Percentiles rank a stretch among this genome's conserved stretches.
phyloP scores from a whole-genome alignment of 1,140 invertebrate species.

The Rhyzopertha dominica region DNA sequence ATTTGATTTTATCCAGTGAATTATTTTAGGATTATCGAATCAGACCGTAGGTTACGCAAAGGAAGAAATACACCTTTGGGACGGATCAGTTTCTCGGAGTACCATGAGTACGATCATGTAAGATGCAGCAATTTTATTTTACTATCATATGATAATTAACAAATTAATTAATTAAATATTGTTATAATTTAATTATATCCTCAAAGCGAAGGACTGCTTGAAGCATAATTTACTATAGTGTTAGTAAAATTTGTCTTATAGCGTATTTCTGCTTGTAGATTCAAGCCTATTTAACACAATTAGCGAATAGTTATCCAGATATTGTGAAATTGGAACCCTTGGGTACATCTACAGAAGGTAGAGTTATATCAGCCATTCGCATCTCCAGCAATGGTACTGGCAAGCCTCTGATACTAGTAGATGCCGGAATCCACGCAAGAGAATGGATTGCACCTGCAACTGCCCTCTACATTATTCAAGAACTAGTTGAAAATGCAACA shows the following conservation, averaged over 20 bases:
- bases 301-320: slow-evolving; percentile 47
- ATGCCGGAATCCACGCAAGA: slow-evolving; percentile 59
- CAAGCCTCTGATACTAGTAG: slow-evolving; percentile 58
- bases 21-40: slow-evolving; percentile 2
- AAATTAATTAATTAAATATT: no score
- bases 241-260: slow-evolving; percentile 3
- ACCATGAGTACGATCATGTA: slow-evolving; percentile 7
- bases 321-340: slow-evolving; percentile 48
- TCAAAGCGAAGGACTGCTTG: no score
- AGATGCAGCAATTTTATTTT: no score
- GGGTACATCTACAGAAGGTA: slow-evolving; percentile 58
- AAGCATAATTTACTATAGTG: no score
- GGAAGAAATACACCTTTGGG: not conserved
- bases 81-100: slow-evolving; percentile 8
- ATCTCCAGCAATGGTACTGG: slow-evolving; percentile 27
- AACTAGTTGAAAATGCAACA: slow-evolving; percentile 50
- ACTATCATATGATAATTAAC: no score
- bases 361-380: slow-evolving; percentile 30
- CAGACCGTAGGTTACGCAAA: not conserved
- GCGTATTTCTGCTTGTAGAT: slow-evolving; percentile 42
- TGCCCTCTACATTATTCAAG: slow-evolving; percentile 58
- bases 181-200: no score
- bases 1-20: not conserved
- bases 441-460: slow-evolving; percentile 67
- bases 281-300: slow-evolving; percentile 42